These are phyloP conservation scores for Argynnis bischoffii DNA, from an alignment of 2,888 invertebrate genomes.

Conservation along the genomic window DNA sequence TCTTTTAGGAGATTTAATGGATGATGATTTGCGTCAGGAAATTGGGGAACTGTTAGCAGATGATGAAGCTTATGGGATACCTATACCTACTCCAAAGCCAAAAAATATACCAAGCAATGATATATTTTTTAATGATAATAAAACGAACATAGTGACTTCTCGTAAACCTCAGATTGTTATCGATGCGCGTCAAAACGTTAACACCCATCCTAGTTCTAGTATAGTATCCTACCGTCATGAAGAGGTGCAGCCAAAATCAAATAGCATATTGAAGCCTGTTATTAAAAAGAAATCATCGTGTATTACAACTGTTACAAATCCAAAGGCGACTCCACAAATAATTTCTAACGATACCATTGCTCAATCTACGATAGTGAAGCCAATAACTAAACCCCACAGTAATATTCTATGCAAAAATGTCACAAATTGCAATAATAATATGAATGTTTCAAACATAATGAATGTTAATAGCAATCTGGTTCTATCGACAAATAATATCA, in stretches of 20 bases:
- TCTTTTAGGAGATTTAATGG: constrained; percentile 73
- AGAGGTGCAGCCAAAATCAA: constrained; percentile 6
- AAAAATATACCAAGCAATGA: constrained; percentile 17
- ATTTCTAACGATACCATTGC: constrained; percentile 25
- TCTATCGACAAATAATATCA: neutral
- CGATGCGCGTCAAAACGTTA: constrained; percentile 3
- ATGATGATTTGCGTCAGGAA: constrained; percentile 72
- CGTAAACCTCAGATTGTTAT: constrained; percentile 13
- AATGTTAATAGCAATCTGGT: constrained; percentile 1
- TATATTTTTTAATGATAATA: neutral
- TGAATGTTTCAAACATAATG: neutral
- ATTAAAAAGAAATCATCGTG: constrained; percentile 6
- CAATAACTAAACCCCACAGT: neutral
- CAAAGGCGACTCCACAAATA: constrained; percentile 17
- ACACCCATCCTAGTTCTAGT: neutral
- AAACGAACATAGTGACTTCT: neutral
- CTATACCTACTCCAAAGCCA: constrained; percentile 41
- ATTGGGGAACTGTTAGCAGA: constrained; percentile 71
- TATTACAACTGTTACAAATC: neutral
- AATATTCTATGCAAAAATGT: neutral
- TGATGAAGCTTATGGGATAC: constrained; percentile 53
- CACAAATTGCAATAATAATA: neutral
- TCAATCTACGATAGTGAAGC: neutral
- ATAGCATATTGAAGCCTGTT: neutral
- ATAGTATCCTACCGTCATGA: neutral